Percentiles rank a stretch among this genome's conserved stretches.
phyloP scores from a whole-genome alignment of 2,888 invertebrate species.

The Ophioninae sp. region DNA sequence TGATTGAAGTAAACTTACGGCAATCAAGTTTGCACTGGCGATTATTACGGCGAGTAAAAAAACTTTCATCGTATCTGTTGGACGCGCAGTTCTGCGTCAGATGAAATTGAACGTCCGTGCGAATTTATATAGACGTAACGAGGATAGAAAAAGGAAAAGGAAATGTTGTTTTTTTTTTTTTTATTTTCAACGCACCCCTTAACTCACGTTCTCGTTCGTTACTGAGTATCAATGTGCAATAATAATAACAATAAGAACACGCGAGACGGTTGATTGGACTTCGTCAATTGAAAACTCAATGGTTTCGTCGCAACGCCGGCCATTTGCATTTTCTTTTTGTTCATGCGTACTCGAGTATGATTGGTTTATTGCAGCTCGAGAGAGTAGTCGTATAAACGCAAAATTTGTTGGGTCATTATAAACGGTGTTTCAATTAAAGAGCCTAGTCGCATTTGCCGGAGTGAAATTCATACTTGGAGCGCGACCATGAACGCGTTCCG shows the following conservation, averaged over 20 bases:
- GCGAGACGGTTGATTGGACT: background rate
- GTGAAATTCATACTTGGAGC: background rate
- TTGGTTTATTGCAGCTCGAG: constrained; percentile 24
- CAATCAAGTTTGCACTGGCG: constrained; percentile 16
- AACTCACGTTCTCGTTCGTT: background rate
- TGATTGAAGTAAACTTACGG: constrained; percentile 49
- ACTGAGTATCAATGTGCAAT: background rate
- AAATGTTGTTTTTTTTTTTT: background rate
- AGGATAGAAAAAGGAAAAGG: background rate
- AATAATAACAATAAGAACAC: constrained; percentile 27
- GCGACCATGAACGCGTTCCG: constrained; percentile 8
- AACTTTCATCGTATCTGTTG: constrained; percentile 50
- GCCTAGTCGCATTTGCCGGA: background rate
- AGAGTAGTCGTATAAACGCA: background rate
- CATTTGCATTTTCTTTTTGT: background rate
- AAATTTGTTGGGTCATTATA: constrained; percentile 10
- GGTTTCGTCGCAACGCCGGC: background rate
- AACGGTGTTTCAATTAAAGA: constrained; percentile 19
- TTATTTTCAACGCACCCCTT: background rate
- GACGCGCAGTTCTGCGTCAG: constrained; percentile 19
- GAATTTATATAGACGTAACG: constrained; percentile 50
- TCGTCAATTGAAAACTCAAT: background rate
- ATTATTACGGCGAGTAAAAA: constrained; percentile 41
- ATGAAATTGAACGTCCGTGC: constrained; percentile 20
- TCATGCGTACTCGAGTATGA: background rate